Base-by-base conservation (phyloP, 37 sponge, comb jelly and placozoan species). In the Spongilla lacustris region DNA sequence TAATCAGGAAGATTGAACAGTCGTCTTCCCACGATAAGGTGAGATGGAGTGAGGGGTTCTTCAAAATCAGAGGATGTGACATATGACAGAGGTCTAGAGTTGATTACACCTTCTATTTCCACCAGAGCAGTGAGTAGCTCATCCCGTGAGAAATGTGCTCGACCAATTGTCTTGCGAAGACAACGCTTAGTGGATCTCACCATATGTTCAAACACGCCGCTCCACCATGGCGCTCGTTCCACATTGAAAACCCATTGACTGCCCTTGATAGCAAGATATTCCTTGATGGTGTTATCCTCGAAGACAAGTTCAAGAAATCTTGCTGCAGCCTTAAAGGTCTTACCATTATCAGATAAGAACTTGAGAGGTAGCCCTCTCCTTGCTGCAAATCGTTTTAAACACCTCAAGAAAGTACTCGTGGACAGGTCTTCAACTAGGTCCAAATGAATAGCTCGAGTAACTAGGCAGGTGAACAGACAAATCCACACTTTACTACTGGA, bases 51-150 rank as follows among this genome's bases (percentile, higher is more conserved):
- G 25, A 86, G 81, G 22, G 87, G 81, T 50, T 86, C 87, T 9
- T 86, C 87, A 32, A 86, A 6, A 37, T 86, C 87, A 50, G 68
- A 73, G 4, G 80, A 66, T 72, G 80, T 66, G 36, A 86, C 38
- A 72, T 86, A 86, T 32, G 81, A 69, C n/a, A 79, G 72, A 50
- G 81, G 87, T 66, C 87, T 49, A n/a, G 87, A 86, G 49, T 86
- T 86, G n/a, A 86, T 67, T 14, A 86, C 81, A 28, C 50, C 49
- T 35, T 86, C 87, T 79, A 86, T 73, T 19, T 80, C 87, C 13
- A 72, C 36, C 0, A 86, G 4, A n/a, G 81, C 80, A 30, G 81
- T 86, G 30, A 80, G n/a, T 24, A 86, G 74, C 73, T 86, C 87
- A 80, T 86, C 87, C 32, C 49, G 17, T 14, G 87, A 34, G 41